A percentile compares a stretch with the other conserved stretches of the same genome.
Evolutionary conservation across 2,888 invertebrate species (phyloP).

Genomic region (Mellilla xanthometata): DNA sequence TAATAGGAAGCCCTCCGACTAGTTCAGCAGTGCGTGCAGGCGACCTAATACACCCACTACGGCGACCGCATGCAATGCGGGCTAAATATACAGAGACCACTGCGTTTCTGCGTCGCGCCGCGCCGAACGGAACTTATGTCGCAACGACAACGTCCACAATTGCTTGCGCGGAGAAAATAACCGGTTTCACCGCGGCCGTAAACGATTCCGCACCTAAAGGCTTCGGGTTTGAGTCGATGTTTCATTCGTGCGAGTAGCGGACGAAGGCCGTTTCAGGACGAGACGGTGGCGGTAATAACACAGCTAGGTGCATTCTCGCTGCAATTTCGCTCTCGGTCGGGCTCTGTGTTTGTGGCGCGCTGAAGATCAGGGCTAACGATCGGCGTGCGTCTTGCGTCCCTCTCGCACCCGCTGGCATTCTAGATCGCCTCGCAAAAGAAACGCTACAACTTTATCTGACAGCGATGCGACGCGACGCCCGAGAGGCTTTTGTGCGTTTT

Average conservation of each 20-base stretch:
- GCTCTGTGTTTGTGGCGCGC: constrained; percentile 82
- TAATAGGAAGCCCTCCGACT: constrained; percentile 81
- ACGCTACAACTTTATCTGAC: constrained; percentile 80
- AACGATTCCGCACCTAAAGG: constrained; percentile 49
- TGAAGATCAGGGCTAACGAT: constrained; percentile 84
- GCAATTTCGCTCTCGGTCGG: constrained; percentile 83
- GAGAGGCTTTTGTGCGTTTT: constrained; percentile 82
- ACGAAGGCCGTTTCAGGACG: constrained; percentile 67
- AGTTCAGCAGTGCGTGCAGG: constrained; percentile 82
- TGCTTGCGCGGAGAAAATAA: constrained; percentile 69
- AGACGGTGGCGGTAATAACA: constrained; percentile 70
- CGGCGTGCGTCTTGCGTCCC: constrained; percentile 64
- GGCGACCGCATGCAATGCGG: constrained; percentile 74
- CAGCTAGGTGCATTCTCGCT: constrained; percentile 81
- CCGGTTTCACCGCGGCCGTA: constrained; percentile 53
- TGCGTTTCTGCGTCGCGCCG: constrained; percentile 55
- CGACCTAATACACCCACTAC: constrained; percentile 80
- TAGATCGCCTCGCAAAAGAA: constrained; percentile 71
- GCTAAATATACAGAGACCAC: constrained; percentile 76
- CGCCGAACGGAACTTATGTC: constrained; percentile 70
- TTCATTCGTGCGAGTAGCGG: constrained; percentile 37
- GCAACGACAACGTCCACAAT: constrained; percentile 73
- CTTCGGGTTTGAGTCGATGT: constrained; percentile 42
- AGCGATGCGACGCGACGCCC: constrained; percentile 73
- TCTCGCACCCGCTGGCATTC: constrained; percentile 50